A percentile compares a stretch with the other conserved stretches of the same genome.
phyloP scores from a whole-genome alignment of 1,140 invertebrate genomes.

The Zaprionus ornatus region DNA sequence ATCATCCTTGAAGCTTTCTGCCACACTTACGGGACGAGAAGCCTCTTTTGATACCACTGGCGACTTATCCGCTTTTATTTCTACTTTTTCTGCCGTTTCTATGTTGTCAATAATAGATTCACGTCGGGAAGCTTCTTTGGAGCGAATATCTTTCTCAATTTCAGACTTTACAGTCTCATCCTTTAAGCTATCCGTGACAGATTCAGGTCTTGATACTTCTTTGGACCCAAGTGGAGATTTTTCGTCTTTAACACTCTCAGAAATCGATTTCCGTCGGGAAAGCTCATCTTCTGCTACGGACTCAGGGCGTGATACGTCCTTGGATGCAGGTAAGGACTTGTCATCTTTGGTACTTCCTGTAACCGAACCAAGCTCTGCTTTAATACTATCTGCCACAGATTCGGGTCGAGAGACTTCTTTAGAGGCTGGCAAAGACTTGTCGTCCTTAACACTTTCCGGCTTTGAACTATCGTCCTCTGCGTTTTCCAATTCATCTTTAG shows the following conservation, averaged over 20 bases:
- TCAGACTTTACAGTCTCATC: slow-evolving; percentile 29
- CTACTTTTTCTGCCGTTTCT: background rate
- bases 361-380: slow-evolving; percentile 26
- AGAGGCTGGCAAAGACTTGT: slow-evolving; percentile 23
- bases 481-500: slow-evolving; percentile 35
- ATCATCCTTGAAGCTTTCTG: slow-evolving; percentile 42
- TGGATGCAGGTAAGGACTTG: slow-evolving; percentile 26
- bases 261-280: background rate
- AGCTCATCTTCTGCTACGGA: slow-evolving; percentile 38
- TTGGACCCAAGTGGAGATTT: slow-evolving; percentile 22
- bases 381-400: slow-evolving; percentile 32
- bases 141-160: slow-evolving; percentile 2
- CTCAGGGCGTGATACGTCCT: slow-evolving; percentile 40
- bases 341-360: slow-evolving; percentile 33
- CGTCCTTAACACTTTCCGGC: slow-evolving; percentile 21
- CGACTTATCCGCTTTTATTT: slow-evolving; percentile 25
- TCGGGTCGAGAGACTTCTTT: slow-evolving; percentile 27
- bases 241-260: slow-evolving; percentile 32
- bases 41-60: slow-evolving; percentile 14
- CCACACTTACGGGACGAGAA: slow-evolving; percentile 38
- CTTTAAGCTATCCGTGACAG: slow-evolving; percentile 42
- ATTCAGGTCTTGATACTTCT: slow-evolving; percentile 48
- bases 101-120: slow-evolving; percentile 42
- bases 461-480: slow-evolving; percentile 13
- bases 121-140: slow-evolving; percentile 34